Conservation (phyloP, 2,113 vertebrate species). For the Grammomys surdaster region DNA sequence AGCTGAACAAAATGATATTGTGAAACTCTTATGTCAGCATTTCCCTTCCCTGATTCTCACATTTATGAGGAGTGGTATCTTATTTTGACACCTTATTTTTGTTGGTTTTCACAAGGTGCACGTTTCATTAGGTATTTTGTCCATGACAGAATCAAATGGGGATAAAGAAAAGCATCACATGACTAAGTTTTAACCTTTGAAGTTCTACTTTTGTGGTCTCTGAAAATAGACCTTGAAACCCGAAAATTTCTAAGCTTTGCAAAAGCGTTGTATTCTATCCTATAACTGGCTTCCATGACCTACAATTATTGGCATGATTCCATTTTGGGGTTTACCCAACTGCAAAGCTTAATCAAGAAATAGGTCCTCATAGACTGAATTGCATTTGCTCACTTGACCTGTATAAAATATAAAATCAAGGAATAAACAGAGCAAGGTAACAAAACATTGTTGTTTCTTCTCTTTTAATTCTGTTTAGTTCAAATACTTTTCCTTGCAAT, state of each 20-base stretch:
- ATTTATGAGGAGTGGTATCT: not conserved
- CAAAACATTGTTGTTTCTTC: not conserved
- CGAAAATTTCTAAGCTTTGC: not conserved
- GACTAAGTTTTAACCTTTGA: not conserved
- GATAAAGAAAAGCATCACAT: not conserved
- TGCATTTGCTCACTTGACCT: not conserved
- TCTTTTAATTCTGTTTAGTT: not conserved
- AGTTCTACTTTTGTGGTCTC: not conserved
- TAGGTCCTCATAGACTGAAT: not conserved
- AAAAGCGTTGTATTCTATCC: not conserved
- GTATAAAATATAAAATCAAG: not conserved
- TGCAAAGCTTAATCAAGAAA: not conserved
- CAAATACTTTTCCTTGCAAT: not conserved
- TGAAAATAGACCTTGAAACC: not conserved
- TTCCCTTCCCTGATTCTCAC: slow-evolving; percentile 32
- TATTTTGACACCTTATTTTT: not conserved
- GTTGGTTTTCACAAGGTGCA: not conserved
- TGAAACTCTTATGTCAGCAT: not conserved
- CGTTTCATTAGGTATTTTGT: not conserved
- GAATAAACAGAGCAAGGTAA: not conserved
- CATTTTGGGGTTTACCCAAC: not conserved
- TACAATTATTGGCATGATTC: not conserved
- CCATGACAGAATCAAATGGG: not conserved
- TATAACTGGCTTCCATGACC: not conserved
- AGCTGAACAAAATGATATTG: not conserved